Conservation (phyloP, 2,888 invertebrate genomes). For the Belgica antarctica region DNA sequence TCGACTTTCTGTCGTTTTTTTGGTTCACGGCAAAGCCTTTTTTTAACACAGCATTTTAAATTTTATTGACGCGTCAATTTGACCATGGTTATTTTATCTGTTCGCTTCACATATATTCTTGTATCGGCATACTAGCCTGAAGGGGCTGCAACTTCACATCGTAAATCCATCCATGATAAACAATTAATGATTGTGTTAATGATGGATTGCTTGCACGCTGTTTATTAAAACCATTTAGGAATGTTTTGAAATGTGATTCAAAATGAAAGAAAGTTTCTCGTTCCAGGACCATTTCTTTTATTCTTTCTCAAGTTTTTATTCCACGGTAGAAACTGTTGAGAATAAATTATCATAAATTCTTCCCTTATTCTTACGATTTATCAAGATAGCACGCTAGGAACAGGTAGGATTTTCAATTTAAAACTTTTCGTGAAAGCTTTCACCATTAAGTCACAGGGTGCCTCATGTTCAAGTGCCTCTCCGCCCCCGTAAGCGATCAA, state of each 20-base stretch:
- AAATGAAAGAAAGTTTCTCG: too few relatives aligned
- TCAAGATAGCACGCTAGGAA: neutral
- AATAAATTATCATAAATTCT: slow-evolving; percentile 18
- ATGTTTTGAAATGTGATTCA: too few relatives aligned
- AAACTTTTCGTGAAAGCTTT: slow-evolving; percentile 6
- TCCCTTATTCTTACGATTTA: neutral
- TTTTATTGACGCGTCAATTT: slow-evolving; percentile 11
- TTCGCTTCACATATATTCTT: neutral
- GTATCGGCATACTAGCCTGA: neutral
- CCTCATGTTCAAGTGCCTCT: neutral
- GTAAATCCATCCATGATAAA: neutral
- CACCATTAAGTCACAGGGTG: neutral
- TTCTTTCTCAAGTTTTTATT: neutral
- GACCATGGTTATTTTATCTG: neutral
- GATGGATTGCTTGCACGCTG: neutral
- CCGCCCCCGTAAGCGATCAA: neutral
- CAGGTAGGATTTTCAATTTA: slow-evolving; percentile 15
- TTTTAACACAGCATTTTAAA: slow-evolving; percentile 6
- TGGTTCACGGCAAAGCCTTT: neutral
- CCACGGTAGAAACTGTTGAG: slow-evolving; percentile 2
- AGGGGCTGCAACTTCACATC: neutral
- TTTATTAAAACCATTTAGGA: neutral
- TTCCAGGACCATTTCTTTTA: too few relatives aligned
- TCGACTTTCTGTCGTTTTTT: neutral
- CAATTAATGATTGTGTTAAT: slow-evolving; percentile 9